Evolutionary conservation across 2,797 vertebrate genomes (phyloP), one percentile per base, ranked within the genome.

Genomic region (Protosalanx chinensis): DNA sequence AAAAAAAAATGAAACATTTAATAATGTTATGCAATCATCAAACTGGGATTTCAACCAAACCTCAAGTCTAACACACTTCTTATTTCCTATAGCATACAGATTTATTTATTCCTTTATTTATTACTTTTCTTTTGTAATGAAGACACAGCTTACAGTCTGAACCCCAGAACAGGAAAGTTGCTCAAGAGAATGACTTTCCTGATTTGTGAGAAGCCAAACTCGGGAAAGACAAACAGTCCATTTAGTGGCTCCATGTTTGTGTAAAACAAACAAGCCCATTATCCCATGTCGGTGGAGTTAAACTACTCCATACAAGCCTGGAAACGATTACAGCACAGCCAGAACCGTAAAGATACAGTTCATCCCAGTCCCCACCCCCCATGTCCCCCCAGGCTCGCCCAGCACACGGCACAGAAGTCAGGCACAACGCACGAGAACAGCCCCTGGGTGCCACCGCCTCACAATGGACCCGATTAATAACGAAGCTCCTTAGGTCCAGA

Each of bases 251-350:
- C 75, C 69, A 37, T 81, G 75, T 81, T 81, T 83, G 66, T 57
- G 67, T 61, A 70, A 81, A 80, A 87, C 76, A 84, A 85, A 77
- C 78, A 81, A 33, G 60, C 60, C 0, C 73, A 77, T 86, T 82
- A 85, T 88, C 82, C 81, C 68, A 72, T 53, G 56, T 46, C 10
- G 63, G 57, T 71, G 76, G 78, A 68, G 63, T 82, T 53, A 81
- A 82, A 80, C 49, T 37, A 72, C 72, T 76, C 72, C 41, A 81
- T 56, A 72, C 29, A 67, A 76, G 65, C 69, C 83, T 89, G 85
- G 80, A 79, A 90, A 84, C 72, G 27, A 86, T 88, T 89, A 87
- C 62, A 16, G 67, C 77, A 73, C 79, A 73, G 72, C 56, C 81
- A 83, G 81, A 81, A 84, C 76, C 75, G 80, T 85, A 85, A 80